Evolutionary conservation across 2,113 vertebrate species (phyloP).

Genomic region (Catharus bicknelli): DNA sequence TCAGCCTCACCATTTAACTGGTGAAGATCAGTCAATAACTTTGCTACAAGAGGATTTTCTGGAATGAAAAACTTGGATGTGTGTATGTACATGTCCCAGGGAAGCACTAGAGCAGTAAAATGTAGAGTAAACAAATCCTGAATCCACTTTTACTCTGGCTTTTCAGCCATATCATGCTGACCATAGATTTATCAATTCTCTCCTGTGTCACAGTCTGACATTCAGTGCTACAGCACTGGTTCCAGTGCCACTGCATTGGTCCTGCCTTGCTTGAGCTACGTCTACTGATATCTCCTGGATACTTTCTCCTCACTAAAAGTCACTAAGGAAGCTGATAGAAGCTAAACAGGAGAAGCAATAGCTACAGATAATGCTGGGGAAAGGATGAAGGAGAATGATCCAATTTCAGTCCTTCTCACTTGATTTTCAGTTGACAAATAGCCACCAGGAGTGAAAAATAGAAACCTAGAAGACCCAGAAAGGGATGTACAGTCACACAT

Average conservation of each 20-base stretch:
- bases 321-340: background rate
- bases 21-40: background rate
- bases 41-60: background rate
- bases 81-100: background rate
- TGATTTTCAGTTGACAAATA: background rate
- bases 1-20: background rate
- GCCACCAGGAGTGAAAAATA: background rate
- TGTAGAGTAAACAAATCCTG: rapidly evolving
- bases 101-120: background rate
- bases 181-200: background rate
- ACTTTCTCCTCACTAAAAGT: background rate
- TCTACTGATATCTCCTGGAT: background rate
- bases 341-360: background rate
- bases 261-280: background rate
- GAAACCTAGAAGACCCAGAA: background rate
- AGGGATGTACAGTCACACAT: background rate
- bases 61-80: background rate
- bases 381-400: background rate
- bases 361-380: background rate
- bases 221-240: background rate
- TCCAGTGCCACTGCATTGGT: background rate
- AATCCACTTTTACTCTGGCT: background rate
- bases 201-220: background rate
- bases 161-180: background rate
- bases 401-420: background rate